Evolutionary conservation across 2,113 vertebrate genomes (phyloP).

Genomic region (Balaeniceps rex): DNA sequence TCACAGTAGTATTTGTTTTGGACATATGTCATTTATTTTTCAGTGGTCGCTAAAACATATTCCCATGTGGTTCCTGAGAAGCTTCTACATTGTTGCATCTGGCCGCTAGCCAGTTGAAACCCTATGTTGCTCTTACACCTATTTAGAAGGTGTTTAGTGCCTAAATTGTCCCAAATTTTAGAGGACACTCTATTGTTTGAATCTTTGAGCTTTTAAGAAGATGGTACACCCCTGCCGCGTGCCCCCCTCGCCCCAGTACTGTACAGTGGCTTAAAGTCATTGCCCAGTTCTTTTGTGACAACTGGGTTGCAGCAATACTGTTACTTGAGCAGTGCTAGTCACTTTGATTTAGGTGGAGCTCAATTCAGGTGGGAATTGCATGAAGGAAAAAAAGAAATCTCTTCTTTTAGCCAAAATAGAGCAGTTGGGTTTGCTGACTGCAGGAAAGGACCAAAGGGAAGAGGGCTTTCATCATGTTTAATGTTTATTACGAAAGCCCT

Average conservation of each 20-base stretch:
- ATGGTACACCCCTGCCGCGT: not conserved
- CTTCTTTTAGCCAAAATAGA: not conserved
- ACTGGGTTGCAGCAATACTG: not conserved
- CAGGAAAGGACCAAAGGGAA: not conserved
- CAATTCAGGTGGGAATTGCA: not conserved
- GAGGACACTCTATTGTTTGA: not conserved
- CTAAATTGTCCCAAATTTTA: not conserved
- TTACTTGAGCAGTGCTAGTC: not conserved
- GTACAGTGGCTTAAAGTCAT: not conserved
- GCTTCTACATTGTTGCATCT: not conserved
- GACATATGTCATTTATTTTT: not conserved
- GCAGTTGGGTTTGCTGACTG: not conserved
- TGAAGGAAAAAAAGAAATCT: not conserved
- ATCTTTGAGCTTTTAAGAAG: not conserved
- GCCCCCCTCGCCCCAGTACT: not conserved
- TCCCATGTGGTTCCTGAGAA: not conserved
- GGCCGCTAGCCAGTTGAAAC: not conserved
- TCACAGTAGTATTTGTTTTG: not conserved
- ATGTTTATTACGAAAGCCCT: not conserved
- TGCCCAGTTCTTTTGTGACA: not conserved
- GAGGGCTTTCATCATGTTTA: not conserved
- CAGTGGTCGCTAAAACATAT: not conserved
- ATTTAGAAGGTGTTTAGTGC: not conserved
- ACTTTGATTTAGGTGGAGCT: not conserved
- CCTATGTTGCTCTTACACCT: not conserved